Base-by-base conservation (phyloP, 2,888 invertebrate species). In the Erebia aethiops region DNA sequence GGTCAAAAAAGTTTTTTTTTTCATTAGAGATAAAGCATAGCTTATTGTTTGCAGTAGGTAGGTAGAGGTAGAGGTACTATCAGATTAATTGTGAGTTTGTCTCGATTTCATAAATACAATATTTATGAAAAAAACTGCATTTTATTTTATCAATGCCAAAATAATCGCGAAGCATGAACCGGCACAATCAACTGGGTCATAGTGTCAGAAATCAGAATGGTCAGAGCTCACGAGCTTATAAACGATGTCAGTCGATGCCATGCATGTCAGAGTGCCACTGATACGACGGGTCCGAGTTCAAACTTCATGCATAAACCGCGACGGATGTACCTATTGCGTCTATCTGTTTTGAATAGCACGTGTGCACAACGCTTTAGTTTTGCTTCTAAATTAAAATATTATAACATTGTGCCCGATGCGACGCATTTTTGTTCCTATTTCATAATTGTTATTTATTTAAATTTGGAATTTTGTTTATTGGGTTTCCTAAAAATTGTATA, bases 231-330 rank as follows among this genome's bases (percentile, higher is more conserved):
- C 26, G 54, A 16, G 54, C 18, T 18, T 52, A 18, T 16, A 18
- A 54, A 54, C 18, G 18, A 54, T 54, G 54, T 35, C 26, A 58
- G 16, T 2, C 18, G 54, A 54, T 54, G 54, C 9, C 26, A 58
- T 35, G 35, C 8, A 43, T 16, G 61, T 43, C 61, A 43, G 60
- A 57, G 26, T 58, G 57, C 35, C 57, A 58, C 21, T 57, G 57
- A 58, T 58, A n/a, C 26, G 14, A 58, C 16, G 16, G 52, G 57
- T 35, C 21, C 35, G 35, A 58, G 57, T 58, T 58, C 57, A 58
- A 58, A 35, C 35, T 58, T 58, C 35, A 35, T 35, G 26, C n/a
- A 58, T 58, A 58, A 26, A 57, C 14, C 57, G 57, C 5, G 57
- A 7, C 57, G 14, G 21, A 57, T 26, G 57, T 21, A 18, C 11